phyloP scores from a whole-genome alignment of 1,140 invertebrate species.

The Drosophila burlai region DNA sequence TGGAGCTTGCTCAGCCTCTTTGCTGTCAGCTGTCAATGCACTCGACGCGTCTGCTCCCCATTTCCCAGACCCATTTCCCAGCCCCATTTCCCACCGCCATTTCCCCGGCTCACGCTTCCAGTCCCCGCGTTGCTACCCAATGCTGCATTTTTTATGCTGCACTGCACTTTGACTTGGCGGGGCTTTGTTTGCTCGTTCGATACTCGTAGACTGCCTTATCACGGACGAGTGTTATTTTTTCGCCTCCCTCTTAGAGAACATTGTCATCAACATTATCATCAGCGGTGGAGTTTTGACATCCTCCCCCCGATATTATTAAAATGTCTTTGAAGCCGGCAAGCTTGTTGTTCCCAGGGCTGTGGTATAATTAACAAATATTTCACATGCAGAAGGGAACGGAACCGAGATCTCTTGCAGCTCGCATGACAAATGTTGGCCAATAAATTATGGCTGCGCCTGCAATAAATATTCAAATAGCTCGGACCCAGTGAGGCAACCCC shows the following conservation, averaged over 20 bases:
- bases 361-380: slow-evolving; percentile 47
- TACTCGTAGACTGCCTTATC: slow-evolving; percentile 55
- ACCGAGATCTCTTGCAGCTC: slow-evolving; percentile 35
- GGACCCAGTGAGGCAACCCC: slow-evolving; percentile 31
- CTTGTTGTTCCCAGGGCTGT: not conserved
- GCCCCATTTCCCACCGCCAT: slow-evolving; percentile 11
- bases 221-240: slow-evolving; percentile 49
- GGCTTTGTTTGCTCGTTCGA: slow-evolving; percentile 64
- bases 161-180: slow-evolving; percentile 75
- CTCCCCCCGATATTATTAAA: slow-evolving; percentile 21
- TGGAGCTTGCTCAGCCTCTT: slow-evolving; percentile 52
- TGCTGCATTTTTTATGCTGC: slow-evolving; percentile 77
- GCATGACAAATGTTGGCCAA: slow-evolving; percentile 70
- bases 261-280: slow-evolving; percentile 78
- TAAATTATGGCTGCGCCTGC: slow-evolving; percentile 80
- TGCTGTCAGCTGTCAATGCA: slow-evolving; percentile 82
- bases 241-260: slow-evolving; percentile 39
- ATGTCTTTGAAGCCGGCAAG: slow-evolving; percentile 39
- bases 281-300: slow-evolving; percentile 46
- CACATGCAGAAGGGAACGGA: slow-evolving; percentile 8
- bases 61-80: slow-evolving; percentile 41
- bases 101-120: not conserved
- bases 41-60: slow-evolving; percentile 63
- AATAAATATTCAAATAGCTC: slow-evolving; percentile 81
- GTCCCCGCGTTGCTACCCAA: slow-evolving; percentile 1